A percentile compares a stretch with the other conserved stretches of the same genome.
phyloP scores from a whole-genome alignment of 53 echinoderm and acorn worm species.

The Henricia sp. region DNA sequence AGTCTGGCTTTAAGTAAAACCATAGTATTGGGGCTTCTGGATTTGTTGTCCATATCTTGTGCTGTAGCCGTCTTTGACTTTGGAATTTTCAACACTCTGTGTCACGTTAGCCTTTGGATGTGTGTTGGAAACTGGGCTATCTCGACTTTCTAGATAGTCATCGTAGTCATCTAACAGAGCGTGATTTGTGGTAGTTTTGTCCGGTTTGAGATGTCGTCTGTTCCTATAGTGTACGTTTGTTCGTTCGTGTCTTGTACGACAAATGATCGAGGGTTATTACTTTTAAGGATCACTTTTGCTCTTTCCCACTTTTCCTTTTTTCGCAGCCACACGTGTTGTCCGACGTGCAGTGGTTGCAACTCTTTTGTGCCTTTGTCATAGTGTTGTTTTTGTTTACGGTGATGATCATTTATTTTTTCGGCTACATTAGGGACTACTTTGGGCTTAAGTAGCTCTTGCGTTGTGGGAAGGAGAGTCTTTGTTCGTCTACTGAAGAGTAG shows the following conservation, averaged over 20 bases:
- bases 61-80: background rate
- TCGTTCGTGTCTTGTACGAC: conserved; percentile 6
- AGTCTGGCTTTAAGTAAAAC: background rate
- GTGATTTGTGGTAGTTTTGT: background rate
- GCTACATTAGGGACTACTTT: background rate
- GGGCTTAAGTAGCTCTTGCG: conserved; percentile 33
- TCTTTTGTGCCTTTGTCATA: conserved; percentile 48
- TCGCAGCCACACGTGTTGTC: conserved; percentile 49
- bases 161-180: background rate
- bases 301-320: conserved; percentile 32
- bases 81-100: background rate
- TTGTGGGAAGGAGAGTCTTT: conserved; percentile 58
- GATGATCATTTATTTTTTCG: conserved; percentile 4
- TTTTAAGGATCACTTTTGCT: background rate
- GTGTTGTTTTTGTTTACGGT: conserved; percentile 28
- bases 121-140: no score
- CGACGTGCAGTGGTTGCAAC: background rate
- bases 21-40: conserved; percentile 5
- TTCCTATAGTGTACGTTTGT: conserved; percentile 23
- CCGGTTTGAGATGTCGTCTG: conserved; percentile 30
- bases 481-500: conserved; percentile 46
- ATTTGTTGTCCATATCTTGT: background rate
- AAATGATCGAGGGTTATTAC: conserved; percentile 19
- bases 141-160: background rate
- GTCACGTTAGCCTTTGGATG: background rate